Evolutionary conservation across 1,140 invertebrate species (phyloP), one percentile per base, ranked within the genome.

Genomic region (Drosophila nikananu): DNA sequence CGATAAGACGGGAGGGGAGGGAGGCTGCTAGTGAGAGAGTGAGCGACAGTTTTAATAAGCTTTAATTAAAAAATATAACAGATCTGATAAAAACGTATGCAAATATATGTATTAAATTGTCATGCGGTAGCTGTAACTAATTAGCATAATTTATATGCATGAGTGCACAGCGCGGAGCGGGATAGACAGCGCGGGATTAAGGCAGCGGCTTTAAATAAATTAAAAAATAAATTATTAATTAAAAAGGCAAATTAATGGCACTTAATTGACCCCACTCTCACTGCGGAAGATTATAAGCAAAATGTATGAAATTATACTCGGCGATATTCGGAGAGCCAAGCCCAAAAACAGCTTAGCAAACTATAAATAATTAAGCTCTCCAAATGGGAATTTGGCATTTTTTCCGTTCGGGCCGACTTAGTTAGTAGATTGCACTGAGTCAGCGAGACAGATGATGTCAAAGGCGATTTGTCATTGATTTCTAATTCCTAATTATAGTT

Each of bases 91-190:
- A 77, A 51, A 17, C 25, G 49, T 64, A 54, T 61, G 70, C 66
- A 71, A 46, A 76, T 72, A 77, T 57, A 70, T 70, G 66, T 61
- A 73, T 61, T 61, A 74, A 61, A 73, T 61, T 74, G 71, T 73
- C 71, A 61, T 48, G 71, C 68, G 39, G 41, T 54, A 64, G 75
- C 75, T 89, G 84, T 84, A 89, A 89, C 84, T 84, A 89, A 90
- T 89, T 89, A 89, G 64, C 84, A 90, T 89, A 79, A 90, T 89
- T 90, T 70, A 77, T 81, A 81, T 81, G 86, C 86, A 81, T 67
- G 80, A 83, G 71, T 80, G 77, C 66, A 44, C 76, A 25, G 64
- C 46, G 19, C 44, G 42, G 62, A 25, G 15, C 17, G 46, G 7
- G 23, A 49, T 49, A 49, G 46, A 25, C 23, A 4, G 46, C 32